Base-by-base conservation (phyloP, 2,113 vertebrate genomes). In the Pelusios castaneus region DNA sequence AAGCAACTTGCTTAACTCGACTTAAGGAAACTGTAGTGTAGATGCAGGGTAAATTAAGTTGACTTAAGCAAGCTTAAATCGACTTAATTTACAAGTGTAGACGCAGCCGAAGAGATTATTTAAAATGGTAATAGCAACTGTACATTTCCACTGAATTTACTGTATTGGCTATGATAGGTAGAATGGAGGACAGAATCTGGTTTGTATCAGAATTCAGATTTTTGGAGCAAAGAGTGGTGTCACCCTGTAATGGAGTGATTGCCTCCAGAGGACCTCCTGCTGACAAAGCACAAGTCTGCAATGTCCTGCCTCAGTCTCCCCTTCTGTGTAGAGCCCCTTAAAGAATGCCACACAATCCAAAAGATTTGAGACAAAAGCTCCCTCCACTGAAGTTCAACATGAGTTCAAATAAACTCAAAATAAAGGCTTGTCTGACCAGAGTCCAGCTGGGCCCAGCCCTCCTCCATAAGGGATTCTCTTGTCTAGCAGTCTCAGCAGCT, bases 131-230 rank as follows among this genome's bases (percentile, higher is more conserved):
- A 83, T 22, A 85, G 13, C 5, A 19, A 27, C 10, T 17, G 16
- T 11, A 41, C 25, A 34, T 49, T 13, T 4, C 14, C 54, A 24
- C 85, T 83, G 70, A 88, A 49, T 78, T 22, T 77, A 16, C 47
- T 58, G 31, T 43, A 83, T 55, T 22, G 43, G 31, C 49, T 89
- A 49, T 75, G 70, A 12, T 2, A 13, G 13, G 22, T 13, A 49
- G 43, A 84, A 77, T 0, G 0, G 16, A 82, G 77, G 14, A 73
- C 22, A 78, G 5, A 38, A 81, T 24, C 27, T 86, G 55, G 60
- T 67, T 31, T 58, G 27, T 0, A 1, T 24, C 43, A 49, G 22
- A 0, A 2, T 19, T 22, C 3, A 2, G 41, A 11, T 25, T 38
- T 0, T 43, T 47, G n/a, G 4, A 70, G 21, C 4, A 34, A 10